Conservation (phyloP, 2,797 vertebrate species). For the Gymnocypris eckloni region DNA sequence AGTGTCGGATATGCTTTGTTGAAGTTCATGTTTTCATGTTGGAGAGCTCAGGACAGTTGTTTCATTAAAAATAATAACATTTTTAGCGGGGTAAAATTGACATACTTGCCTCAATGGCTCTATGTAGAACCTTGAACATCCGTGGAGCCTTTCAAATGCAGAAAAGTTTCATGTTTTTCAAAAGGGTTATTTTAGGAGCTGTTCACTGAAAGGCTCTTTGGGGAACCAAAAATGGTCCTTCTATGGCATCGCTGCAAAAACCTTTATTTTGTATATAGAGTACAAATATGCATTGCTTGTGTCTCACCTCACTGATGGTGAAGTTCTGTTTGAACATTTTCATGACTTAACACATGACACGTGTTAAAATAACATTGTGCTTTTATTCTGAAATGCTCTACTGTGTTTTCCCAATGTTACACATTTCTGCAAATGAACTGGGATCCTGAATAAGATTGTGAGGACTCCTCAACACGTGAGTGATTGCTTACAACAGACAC, state of each 20-base stretch:
- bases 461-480: too few species aligned
- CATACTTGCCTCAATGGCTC: background rate
- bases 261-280: background rate
- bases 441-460: too few species aligned
- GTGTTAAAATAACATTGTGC: too few species aligned
- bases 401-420: too few species aligned
- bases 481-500: background rate
- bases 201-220: too few species aligned
- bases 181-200: too few species aligned
- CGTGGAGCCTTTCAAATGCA: background rate
- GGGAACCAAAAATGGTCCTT: too few species aligned
- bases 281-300: background rate
- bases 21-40: slow-evolving; percentile 1
- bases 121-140: too few species aligned
- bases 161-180: background rate
- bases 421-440: too few species aligned
- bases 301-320: background rate
- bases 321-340: background rate
- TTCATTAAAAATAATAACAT: slow-evolving; percentile 7
- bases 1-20: slow-evolving; percentile 1
- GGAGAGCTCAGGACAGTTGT: background rate
- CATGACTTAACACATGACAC: background rate
- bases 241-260: too few species aligned
- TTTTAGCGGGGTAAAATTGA: background rate
- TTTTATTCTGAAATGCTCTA: too few species aligned